phyloP scores from a whole-genome alignment of 2,888 invertebrate species.

The Oscheius sp. region DNA sequence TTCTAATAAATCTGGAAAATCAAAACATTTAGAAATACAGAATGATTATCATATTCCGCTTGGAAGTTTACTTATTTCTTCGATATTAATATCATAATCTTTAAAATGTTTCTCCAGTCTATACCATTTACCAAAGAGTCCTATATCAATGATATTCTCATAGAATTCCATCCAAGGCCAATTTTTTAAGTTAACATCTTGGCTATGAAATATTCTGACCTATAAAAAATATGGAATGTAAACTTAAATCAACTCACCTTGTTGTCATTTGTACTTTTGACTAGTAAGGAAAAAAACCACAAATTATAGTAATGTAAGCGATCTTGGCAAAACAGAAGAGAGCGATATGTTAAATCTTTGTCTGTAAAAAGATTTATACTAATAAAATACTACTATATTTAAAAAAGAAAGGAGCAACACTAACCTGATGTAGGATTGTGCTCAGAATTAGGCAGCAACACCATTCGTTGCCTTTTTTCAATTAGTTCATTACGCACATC shows the following conservation, averaged over 20 bases:
- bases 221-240: constrained; percentile 23
- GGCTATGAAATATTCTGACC: constrained; percentile 49
- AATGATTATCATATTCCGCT: not conserved
- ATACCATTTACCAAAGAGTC: constrained; percentile 58
- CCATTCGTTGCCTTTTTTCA: constrained; percentile 57
- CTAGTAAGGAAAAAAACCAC: constrained; percentile 60
- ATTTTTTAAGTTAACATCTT: constrained; percentile 53
- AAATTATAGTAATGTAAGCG: constrained; percentile 61
- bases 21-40: not conserved
- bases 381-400: not conserved
- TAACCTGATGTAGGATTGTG: constrained; percentile 56
- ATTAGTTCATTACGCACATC: constrained; percentile 52
- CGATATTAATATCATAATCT: constrained; percentile 12
- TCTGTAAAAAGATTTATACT: constrained; percentile 28
- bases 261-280: constrained; percentile 51
- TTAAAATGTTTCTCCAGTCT: constrained; percentile 40
- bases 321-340: constrained; percentile 47
- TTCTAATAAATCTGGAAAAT: no score
- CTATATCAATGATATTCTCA: constrained; percentile 60
- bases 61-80: constrained; percentile 10
- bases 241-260: constrained; percentile 36
- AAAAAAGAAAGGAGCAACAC: not conserved
- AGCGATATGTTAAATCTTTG: constrained; percentile 37
- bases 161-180: constrained; percentile 59
- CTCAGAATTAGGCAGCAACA: constrained; percentile 54